Conservation (phyloP, 1,140 invertebrate genomes). For the Bombus superbus region DNA sequence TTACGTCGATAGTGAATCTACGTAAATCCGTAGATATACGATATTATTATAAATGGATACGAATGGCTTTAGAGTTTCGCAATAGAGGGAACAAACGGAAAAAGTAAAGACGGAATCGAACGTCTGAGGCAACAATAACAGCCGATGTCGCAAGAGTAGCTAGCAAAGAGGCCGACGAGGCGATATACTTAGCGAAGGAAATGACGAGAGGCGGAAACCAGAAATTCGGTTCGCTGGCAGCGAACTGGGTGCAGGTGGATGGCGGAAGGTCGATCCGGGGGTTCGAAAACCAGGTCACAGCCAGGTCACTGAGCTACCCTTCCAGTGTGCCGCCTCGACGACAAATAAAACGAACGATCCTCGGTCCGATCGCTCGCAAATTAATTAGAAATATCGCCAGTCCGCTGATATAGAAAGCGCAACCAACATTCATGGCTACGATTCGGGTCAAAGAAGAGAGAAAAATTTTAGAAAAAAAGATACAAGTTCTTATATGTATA, state of each 20-base stretch:
- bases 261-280: slow-evolving; percentile 56
- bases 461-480: not conserved
- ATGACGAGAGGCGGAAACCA: slow-evolving; percentile 54
- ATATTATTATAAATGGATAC: not conserved
- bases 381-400: slow-evolving; percentile 69
- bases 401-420: not conserved
- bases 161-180: slow-evolving; percentile 9
- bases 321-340: slow-evolving; percentile 31
- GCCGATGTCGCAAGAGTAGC: not conserved
- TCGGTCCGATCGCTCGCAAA: slow-evolving; percentile 41
- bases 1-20: not conserved
- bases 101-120: not conserved
- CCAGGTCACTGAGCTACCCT: slow-evolving; percentile 66
- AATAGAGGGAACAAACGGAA: not conserved
- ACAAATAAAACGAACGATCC: slow-evolving; percentile 62
- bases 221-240: slow-evolving; percentile 65
- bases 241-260: slow-evolving; percentile 52
- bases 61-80: not conserved
- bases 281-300: slow-evolving; percentile 65
- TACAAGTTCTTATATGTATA: too few relatives aligned
- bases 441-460: not conserved
- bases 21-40: too few relatives aligned
- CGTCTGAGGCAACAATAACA: slow-evolving; percentile 15
- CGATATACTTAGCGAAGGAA: slow-evolving; percentile 35
- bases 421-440: not conserved